Conservation (phyloP, 2,113 vertebrate genomes). For the Spea multiplicata region DNA sequence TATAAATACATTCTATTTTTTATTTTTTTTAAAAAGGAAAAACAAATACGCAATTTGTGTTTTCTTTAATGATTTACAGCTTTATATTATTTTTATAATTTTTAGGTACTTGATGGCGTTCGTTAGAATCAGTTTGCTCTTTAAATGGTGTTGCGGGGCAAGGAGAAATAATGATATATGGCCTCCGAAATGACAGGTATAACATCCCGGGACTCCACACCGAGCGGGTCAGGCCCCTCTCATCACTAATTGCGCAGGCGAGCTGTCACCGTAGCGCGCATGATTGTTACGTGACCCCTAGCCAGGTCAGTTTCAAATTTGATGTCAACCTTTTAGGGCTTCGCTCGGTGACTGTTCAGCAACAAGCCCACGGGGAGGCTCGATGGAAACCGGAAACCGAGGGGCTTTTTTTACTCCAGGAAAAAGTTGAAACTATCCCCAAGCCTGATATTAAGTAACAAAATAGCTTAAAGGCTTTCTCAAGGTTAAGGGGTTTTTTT, state of each 20-base stretch:
- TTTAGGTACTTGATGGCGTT: not conserved
- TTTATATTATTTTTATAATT: too few relatives aligned
- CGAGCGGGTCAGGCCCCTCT: not conserved
- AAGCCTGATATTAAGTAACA: not conserved
- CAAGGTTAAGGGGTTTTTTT: not conserved
- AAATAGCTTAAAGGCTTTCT: not conserved
- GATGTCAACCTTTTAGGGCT: constrained; percentile 14
- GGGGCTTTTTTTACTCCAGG: not conserved
- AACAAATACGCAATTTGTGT: too few relatives aligned
- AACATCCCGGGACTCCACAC: not conserved
- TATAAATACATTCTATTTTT: too few relatives aligned
- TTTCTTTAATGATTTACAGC: too few relatives aligned
- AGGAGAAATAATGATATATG: not conserved
- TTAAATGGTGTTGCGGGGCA: not conserved
- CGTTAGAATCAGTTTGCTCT: not conserved
- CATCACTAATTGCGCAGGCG: constrained; percentile 7
- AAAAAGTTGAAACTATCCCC: not conserved
- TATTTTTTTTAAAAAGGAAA: too few relatives aligned
- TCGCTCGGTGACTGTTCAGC: not conserved
- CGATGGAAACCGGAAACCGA: not conserved
- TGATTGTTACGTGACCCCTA: constrained; percentile 12
- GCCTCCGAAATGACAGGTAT: not conserved
- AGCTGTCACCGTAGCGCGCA: constrained; percentile 11
- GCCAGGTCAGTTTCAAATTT: constrained; percentile 8
- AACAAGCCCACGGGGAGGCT: constrained; percentile 8